Evolutionary conservation across 2,113 vertebrate species (phyloP).

Genomic region (Rhizomys pruinosus): DNA sequence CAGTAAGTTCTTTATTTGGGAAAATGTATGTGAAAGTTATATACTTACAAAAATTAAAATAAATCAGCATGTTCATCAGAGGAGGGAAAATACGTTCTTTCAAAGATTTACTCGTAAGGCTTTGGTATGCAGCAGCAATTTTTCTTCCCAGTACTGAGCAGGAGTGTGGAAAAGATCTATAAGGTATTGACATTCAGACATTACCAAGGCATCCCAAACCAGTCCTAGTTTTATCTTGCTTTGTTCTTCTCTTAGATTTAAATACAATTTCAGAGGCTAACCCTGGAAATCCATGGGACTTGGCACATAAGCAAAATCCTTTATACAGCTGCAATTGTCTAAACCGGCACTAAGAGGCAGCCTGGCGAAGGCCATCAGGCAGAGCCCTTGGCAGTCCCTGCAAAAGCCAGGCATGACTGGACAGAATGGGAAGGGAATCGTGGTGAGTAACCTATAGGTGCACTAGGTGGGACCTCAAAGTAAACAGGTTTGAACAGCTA

Average conservation of each 20-base stretch:
- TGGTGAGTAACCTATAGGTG: not conserved
- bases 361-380: not conserved
- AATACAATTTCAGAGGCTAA: slow-evolving; percentile 30
- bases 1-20: slow-evolving; percentile 5
- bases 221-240: not conserved
- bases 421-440: not conserved
- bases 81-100: slow-evolving; percentile 83
- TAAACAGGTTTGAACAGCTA: not conserved
- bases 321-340: not conserved
- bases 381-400: no score
- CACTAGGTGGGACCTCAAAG: not conserved
- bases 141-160: slow-evolving; percentile 48
- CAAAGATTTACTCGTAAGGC: slow-evolving; percentile 83
- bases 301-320: not conserved
- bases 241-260: not conserved
- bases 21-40: not conserved
- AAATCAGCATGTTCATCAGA: slow-evolving; percentile 84
- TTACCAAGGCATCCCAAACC: slow-evolving; percentile 20
- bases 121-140: slow-evolving; percentile 68
- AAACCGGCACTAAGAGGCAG: not conserved
- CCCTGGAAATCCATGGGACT: no score
- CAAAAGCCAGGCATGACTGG: no score
- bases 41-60: slow-evolving; percentile 87
- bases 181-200: slow-evolving; percentile 31
- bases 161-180: slow-evolving; percentile 66